Percentiles rank a stretch among this genome's conserved stretches.
Conservation (phyloP, 1,140 invertebrate genomes). For the Dendrolimus punctatus region DNA sequence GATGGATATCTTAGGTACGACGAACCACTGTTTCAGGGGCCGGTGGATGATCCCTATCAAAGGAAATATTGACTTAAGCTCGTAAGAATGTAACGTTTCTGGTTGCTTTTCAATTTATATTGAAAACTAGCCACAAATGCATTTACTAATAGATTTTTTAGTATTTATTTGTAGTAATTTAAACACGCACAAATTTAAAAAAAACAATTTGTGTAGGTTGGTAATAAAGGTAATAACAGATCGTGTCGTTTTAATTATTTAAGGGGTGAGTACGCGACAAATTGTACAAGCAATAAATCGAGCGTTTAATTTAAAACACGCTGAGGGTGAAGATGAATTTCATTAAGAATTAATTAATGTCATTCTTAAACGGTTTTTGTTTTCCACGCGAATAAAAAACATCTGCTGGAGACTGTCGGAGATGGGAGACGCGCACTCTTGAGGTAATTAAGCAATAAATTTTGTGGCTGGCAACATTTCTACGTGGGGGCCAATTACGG, state of each 20-base stretch:
- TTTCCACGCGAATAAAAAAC: conserved; percentile 68
- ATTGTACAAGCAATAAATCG: conserved; percentile 69
- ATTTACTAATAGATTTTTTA: conserved; percentile 6
- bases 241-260: conserved; percentile 57
- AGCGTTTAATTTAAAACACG: conserved; percentile 65
- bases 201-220: conserved; percentile 40
- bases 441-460: conserved; percentile 72
- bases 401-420: conserved; percentile 52
- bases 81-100: conserved; percentile 8
- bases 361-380: conserved; percentile 69
- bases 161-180: conserved; percentile 18
- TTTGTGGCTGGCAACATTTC: conserved; percentile 61
- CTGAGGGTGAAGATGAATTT: conserved; percentile 70
- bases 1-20: conserved; percentile 59
- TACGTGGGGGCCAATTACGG: conserved; percentile 64
- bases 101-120: conserved; percentile 18
- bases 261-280: conserved; percentile 51
- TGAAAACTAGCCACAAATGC: conserved; percentile 23
- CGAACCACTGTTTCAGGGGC: conserved; percentile 56
- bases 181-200: conserved; percentile 15
- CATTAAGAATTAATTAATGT: conserved; percentile 73
- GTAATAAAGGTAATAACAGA: conserved; percentile 62
- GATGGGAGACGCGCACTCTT: conserved; percentile 58
- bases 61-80: conserved; percentile 43
- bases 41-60: conserved; percentile 61